phyloP scores from a whole-genome alignment of 1,140 invertebrate species.

The Drosophila pallidifrons region DNA sequence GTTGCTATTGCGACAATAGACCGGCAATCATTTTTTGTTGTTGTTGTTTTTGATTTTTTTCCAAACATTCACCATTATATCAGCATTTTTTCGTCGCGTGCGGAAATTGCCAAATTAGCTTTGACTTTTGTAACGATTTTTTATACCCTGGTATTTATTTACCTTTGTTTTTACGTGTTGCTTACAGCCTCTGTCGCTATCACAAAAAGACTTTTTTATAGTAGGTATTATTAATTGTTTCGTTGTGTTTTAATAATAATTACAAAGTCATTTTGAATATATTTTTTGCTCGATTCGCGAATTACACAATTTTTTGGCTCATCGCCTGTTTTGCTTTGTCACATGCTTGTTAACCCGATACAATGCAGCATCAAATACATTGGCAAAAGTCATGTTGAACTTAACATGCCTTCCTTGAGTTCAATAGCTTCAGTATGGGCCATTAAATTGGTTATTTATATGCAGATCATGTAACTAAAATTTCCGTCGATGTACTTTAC shows the following conservation, averaged over 20 bases:
- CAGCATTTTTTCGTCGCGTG: conserved; percentile 57
- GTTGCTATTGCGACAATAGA: too few species aligned
- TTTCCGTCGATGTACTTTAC: conserved; percentile 12
- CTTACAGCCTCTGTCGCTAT: conserved; percentile 11
- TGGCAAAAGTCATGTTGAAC: conserved; percentile 3
- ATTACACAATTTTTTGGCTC: conserved; percentile 2
- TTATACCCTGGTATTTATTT: conserved; percentile 24
- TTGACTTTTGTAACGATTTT: conserved; percentile 47
- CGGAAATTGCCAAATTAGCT: conserved; percentile 63
- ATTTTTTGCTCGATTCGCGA: background rate
- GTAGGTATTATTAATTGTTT: background rate
- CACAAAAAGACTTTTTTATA: background rate
- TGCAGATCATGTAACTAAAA: conserved; percentile 43
- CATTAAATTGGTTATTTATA: conserved; percentile 48
- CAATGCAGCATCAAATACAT: conserved; percentile 5
- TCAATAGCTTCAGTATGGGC: conserved; percentile 55
- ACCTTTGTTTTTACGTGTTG: background rate
- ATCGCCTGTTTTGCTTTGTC: conserved; percentile 2
- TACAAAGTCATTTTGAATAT: background rate
- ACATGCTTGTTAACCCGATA: conserved; percentile 3
- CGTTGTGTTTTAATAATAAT: background rate
- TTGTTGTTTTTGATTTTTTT: conserved; percentile 30
- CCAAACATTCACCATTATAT: conserved; percentile 50
- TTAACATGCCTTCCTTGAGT: conserved; percentile 15
- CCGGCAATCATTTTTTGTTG: conserved; percentile 31